Base-by-base conservation (phyloP, 2,888 invertebrate genomes). In the Seira ritae region DNA sequence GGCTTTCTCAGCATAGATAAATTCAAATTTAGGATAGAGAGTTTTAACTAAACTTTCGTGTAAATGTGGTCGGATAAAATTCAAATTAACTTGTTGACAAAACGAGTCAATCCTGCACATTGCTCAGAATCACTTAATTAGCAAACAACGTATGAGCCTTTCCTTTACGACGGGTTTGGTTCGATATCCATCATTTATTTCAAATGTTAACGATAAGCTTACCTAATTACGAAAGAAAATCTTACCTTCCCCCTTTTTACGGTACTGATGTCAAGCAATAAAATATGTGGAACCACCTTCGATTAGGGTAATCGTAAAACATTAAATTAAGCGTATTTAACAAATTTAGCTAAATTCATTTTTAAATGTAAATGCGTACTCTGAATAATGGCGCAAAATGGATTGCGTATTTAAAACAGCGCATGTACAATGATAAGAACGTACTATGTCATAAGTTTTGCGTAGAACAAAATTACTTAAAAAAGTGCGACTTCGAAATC, bases 401-500 rank as follows among this genome's bases (percentile, higher is more conserved):
- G n/a, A n/a, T n/a, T n/a, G n/a, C n/a, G n/a, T n/a, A n/a, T n/a
- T 31, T 31, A 31, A 2, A 31, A 31, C 3, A 31, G 31, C 31
- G 31, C 31, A 31, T 31, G 31, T 31, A 31, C 31, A 31, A 31
- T 31, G 31, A 31, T 8, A 31, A 31, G 2, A 4, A 31, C 2
- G 31, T 55, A 55, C 42, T 8, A 12, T 8, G 12, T 12, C 42
- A 42, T 8, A 55, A n/a, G 55, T 55, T 8, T 8, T 55, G 6
- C 55, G 55, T 55, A 17, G 15, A 55, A 55, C 2, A n/a, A 55
- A 55, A 55, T 55, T 17, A 8, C 12, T 55, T 12, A 55, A 17
- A 55, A 3, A 12, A 3, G 55, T n/a, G 55, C 17, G 55, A 55
- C 55, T n/a, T 55, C 42, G 24, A 65, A 75, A 77, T 69, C 69